Base-by-base conservation (phyloP, 2,888 invertebrate species). In the Stegophylla sp. region DNA sequence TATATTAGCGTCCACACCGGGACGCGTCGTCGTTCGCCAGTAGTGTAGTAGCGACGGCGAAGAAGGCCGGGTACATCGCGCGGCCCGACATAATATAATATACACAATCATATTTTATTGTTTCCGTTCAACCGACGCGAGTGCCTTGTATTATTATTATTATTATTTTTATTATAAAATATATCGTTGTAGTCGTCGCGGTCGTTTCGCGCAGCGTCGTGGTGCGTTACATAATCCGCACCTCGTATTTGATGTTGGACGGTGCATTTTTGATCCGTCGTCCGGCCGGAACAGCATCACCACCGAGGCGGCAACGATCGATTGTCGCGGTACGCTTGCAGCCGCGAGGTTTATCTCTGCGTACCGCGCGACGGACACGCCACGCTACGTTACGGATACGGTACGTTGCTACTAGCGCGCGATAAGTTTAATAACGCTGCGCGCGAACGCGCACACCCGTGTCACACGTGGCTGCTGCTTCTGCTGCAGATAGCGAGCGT, bases 401-500 rank as follows among this genome's bases (percentile, higher is more conserved):
- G 72, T 59, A 56, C 72, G 72, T 41, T 71, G 71, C 41, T 43
- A 20, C 23, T 28, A 28, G 28, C 51, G 69, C 34, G 28, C n/a
- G 28, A 48, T 64, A 64, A 41, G 61, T 61, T 61, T 34, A 28
- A 28, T 34, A 34, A 34, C 34, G 23, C 66, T 34, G 67, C 67
- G 26, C 67, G 69, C 69, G 69, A 53, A 15, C 59, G 72, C 56
- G 9, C 69, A n/a, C 59, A 59, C 59, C 72, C 72, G 72, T 59
- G 59, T 59, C 59, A 41, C 34, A 34, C n/a, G 13, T 23, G 56
- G 56, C 23, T 12, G 56, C 23, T 10, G 12, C 13, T 12, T 13
- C 1, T 10, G 20, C 48, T 48, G 23, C 28, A 48, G 64, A n/a
- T 12, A 23, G 20, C 20, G 56, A 20, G 9, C 56, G 56, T 51